Percentiles rank a stretch among this genome's conserved stretches.
These are phyloP conservation scores for Drosophila pectinifera DNA, from an alignment of 1,140 invertebrate species.

Conservation along the genomic window DNA sequence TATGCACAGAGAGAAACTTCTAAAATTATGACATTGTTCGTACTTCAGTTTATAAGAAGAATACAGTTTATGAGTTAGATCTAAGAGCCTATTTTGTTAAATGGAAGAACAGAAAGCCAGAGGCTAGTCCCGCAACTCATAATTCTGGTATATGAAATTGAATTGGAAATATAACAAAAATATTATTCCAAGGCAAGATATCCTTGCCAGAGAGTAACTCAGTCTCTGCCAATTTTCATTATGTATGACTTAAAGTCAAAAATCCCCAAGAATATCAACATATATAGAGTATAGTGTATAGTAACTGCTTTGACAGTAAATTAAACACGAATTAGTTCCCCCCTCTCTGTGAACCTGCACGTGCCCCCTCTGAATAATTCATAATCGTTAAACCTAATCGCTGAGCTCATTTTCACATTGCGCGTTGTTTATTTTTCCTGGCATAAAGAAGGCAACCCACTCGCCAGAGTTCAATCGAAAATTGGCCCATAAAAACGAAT, in stretches of 20 bases:
- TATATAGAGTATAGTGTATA: conserved; percentile 3
- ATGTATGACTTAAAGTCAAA: neutral
- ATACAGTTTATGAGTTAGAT: too few relatives aligned
- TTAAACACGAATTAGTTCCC: conserved; percentile 52
- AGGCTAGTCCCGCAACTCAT: too few relatives aligned
- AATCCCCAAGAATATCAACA: neutral
- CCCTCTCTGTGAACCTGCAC: conserved; percentile 16
- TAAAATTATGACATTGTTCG: neutral
- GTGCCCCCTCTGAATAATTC: conserved; percentile 56
- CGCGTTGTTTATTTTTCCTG: conserved; percentile 66
- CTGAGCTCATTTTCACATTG: conserved; percentile 41
- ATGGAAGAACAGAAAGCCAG: too few relatives aligned
- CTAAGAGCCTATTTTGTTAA: too few relatives aligned
- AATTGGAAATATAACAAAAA: too few relatives aligned
- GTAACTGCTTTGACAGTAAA: conserved; percentile 65
- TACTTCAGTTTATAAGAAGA: neutral
- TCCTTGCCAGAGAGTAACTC: too few relatives aligned
- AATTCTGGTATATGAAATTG: too few relatives aligned
- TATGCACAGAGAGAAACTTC: neutral
- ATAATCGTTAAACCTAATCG: conserved; percentile 74
- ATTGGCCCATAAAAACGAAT: conserved; percentile 66
- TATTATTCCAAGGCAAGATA: too few relatives aligned
- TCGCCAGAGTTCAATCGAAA: conserved; percentile 71
- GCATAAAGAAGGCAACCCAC: conserved; percentile 52
- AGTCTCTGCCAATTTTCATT: neutral